Conservation (phyloP, 2,888 invertebrate genomes). For the Argyresthia albistria region DNA sequence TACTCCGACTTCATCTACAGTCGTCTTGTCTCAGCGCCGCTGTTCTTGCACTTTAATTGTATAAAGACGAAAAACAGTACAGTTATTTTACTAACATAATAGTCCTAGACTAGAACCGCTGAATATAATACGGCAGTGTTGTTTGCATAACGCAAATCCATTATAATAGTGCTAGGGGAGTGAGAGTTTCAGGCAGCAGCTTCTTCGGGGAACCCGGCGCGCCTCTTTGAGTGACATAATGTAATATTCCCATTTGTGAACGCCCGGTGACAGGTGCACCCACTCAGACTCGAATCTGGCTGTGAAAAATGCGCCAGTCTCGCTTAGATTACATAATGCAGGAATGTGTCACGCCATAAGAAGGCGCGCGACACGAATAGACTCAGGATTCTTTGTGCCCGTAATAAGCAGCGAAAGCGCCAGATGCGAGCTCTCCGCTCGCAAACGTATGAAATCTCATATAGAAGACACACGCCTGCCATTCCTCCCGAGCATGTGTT, state of each 20-base stretch:
- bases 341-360: conserved; percentile 7
- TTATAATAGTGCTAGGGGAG: neutral
- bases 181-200: neutral
- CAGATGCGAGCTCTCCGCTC: conserved; percentile 27
- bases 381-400: conserved; percentile 50
- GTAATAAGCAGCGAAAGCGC: conserved; percentile 48
- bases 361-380: conserved; percentile 14
- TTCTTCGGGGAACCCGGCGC: conserved; percentile 4
- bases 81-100: too few relatives aligned
- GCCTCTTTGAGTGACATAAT: conserved; percentile 44
- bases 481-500: conserved; percentile 47
- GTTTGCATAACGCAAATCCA: neutral
- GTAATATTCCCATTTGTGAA: conserved; percentile 53
- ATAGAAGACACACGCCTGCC: conserved; percentile 12
- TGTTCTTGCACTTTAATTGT: too few relatives aligned
- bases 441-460: conserved; percentile 12
- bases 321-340: conserved; percentile 11
- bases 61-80: too few relatives aligned
- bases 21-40: too few relatives aligned
- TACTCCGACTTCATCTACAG: too few relatives aligned
- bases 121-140: neutral
- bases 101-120: too few relatives aligned
- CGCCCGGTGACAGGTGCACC: conserved; percentile 50
- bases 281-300: conserved; percentile 32
- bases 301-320: conserved; percentile 22